A percentile compares a stretch with the other conserved stretches of the same genome.
Evolutionary conservation across 2,797 vertebrate species (phyloP).

Genomic region (Cossypha polioptera): DNA sequence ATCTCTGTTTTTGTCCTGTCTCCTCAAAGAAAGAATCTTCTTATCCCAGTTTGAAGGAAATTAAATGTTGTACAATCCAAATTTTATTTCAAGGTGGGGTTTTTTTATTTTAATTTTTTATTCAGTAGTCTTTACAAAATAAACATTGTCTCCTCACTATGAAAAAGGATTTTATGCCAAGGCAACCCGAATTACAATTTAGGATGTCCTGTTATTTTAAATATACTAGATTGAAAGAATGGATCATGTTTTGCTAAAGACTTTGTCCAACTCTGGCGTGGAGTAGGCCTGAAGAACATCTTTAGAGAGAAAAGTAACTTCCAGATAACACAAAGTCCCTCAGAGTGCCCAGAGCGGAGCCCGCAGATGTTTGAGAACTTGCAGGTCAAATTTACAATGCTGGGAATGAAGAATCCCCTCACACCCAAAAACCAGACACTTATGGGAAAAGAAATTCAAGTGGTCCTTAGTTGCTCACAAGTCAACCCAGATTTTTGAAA

Average conservation of each 20-base stretch:
- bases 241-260: not conserved
- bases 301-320: not conserved
- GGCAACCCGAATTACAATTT: not conserved
- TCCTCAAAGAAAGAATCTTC: not conserved
- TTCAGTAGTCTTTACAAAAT: not conserved
- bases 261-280: not conserved
- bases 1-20: not conserved
- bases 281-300: not conserved
- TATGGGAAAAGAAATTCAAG: not conserved
- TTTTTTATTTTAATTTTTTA: not conserved
- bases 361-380: not conserved
- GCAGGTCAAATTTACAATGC: not conserved
- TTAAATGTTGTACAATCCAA: not conserved
- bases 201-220: slow-evolving; percentile 17
- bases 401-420: not conserved
- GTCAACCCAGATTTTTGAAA: not conserved
- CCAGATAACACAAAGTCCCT: not conserved
- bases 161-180: not conserved
- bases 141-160: not conserved
- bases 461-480: not conserved
- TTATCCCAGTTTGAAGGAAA: not conserved
- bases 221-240: not conserved
- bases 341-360: not conserved
- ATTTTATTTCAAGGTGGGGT: not conserved
- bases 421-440: not conserved